A percentile compares a stretch with the other conserved stretches of the same genome.
phyloP scores from a whole-genome alignment of 2,797 vertebrate species.

The Crotalus adamanteus region DNA sequence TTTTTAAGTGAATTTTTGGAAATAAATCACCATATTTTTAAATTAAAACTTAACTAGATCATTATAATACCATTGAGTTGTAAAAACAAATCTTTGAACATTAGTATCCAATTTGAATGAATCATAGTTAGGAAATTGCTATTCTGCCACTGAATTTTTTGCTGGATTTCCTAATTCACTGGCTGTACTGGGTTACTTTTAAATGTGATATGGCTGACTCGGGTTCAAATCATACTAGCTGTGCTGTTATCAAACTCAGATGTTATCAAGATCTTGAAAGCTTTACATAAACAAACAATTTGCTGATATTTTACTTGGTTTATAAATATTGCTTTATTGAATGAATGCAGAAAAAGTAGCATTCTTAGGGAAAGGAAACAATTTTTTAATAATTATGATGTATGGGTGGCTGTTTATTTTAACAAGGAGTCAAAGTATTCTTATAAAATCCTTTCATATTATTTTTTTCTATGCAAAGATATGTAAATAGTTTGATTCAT shows the following conservation, averaged over 20 bases:
- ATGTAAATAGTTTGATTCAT: slow-evolving; percentile 15
- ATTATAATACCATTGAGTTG: background rate
- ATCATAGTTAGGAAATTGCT: background rate
- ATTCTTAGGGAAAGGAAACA: background rate
- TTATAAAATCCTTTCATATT: background rate
- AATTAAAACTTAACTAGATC: background rate
- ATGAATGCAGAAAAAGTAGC: background rate
- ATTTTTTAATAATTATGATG: background rate
- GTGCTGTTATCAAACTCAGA: background rate
- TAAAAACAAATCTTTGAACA: background rate
- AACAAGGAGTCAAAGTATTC: background rate
- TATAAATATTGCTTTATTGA: background rate
- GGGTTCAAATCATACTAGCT: background rate
- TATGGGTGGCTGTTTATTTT: background rate
- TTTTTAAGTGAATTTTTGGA: background rate
- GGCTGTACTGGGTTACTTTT: background rate
- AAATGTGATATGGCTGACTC: background rate
- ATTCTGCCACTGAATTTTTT: background rate
- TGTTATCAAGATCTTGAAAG: background rate
- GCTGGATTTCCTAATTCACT: too few species aligned
- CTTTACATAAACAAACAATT: background rate
- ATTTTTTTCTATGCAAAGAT: background rate
- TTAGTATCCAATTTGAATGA: background rate
- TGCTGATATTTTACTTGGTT: background rate
- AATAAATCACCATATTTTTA: background rate